A percentile compares a stretch with the other conserved stretches of the same genome.
These are phyloP conservation scores for Rhizomys pruinosus DNA, from an alignment of 2,113 vertebrate genomes.

Conservation along the genomic window DNA sequence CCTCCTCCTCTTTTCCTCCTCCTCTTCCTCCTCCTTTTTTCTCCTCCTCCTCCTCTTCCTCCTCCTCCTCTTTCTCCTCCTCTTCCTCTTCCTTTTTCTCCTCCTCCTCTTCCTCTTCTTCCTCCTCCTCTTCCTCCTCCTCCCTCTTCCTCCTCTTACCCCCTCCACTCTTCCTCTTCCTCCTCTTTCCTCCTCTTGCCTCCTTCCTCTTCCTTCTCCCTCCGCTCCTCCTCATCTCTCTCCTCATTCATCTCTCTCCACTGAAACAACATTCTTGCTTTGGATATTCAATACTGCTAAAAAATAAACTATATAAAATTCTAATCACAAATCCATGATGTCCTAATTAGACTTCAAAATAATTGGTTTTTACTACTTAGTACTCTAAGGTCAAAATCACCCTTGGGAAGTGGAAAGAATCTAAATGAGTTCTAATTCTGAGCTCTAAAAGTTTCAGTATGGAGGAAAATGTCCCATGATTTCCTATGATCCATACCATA, in stretches of 20 bases:
- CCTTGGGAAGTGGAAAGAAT: neutral
- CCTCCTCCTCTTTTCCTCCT: neutral
- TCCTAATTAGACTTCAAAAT: neutral
- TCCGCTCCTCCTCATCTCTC: no score
- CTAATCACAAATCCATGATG: neutral
- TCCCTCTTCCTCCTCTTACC: neutral
- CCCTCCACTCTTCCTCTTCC: no score
- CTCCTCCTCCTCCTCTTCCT: no score
- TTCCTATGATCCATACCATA: conserved; percentile 84
- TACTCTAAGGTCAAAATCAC: neutral
- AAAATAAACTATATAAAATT: neutral
- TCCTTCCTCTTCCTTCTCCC: neutral
- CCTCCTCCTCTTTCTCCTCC: no score
- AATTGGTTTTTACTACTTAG: neutral
- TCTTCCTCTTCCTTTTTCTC: neutral
- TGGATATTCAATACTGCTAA: neutral
- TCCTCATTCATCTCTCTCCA: neutral
- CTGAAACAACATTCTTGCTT: neutral
- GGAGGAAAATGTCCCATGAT: neutral
- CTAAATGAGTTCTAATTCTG: neutral
- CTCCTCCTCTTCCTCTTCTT: no score
- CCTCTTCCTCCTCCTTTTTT: no score
- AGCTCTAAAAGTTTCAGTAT: neutral
- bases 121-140: no score
- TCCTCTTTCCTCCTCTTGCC: no score